These are phyloP conservation scores for Girardia tigrina DNA, from an alignment of 2,888 invertebrate genomes.

Conservation along the genomic window DNA sequence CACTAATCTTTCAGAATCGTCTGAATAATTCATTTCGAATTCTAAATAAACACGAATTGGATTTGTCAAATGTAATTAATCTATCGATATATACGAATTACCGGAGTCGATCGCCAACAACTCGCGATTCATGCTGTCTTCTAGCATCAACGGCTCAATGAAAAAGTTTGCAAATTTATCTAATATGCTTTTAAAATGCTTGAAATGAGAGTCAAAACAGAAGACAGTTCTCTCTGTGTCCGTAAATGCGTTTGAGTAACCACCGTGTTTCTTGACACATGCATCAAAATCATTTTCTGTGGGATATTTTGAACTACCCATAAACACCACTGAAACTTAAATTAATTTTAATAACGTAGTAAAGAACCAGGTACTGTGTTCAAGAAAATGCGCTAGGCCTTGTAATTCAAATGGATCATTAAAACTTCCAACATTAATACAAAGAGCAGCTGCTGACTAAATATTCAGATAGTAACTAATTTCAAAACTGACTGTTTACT, in stretches of 20 bases:
- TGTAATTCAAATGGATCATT: constrained; percentile 46
- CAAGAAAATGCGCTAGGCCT: constrained; percentile 48
- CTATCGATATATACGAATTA: constrained; percentile 43
- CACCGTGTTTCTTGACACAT: constrained; percentile 62
- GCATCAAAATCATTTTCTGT: constrained; percentile 71
- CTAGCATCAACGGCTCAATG: constrained; percentile 68
- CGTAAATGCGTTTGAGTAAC: constrained; percentile 71
- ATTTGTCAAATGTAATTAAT: not conserved
- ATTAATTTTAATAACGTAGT: not conserved
- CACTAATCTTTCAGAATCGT: not conserved
- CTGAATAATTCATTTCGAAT: not conserved
- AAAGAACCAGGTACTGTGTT: constrained; percentile 41
- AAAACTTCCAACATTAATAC: constrained; percentile 45
- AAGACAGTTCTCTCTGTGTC: constrained; percentile 72
- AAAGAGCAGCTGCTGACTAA: constrained; percentile 45
- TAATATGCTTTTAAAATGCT: constrained; percentile 62
- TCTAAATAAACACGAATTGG: not conserved
- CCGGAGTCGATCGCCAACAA: constrained; percentile 74
- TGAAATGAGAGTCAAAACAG: constrained; percentile 72
- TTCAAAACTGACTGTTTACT: not conserved
- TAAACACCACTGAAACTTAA: constrained; percentile 61
- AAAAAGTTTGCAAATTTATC: constrained; percentile 79
- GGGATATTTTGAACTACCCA: constrained; percentile 77
- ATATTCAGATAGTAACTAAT: not conserved
- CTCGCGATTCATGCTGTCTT: constrained; percentile 71